Evolutionary conservation across 2,113 vertebrate genomes (phyloP).

Genomic region (Sinosuthora webbiana): DNA sequence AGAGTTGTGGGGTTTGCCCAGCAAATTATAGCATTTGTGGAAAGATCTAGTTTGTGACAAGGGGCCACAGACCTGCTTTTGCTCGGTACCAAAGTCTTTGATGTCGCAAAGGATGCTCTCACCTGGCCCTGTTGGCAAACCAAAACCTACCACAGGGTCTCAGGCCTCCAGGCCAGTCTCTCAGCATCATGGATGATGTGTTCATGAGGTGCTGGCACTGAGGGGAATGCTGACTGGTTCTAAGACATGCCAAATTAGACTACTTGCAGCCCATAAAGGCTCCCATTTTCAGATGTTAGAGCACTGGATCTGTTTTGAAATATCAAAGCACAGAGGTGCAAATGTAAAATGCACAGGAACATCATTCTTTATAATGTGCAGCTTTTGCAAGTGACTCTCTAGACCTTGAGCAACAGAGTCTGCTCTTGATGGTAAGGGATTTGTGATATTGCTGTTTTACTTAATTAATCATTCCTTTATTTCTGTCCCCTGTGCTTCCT

Average conservation of each 20-base stretch:
- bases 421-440: background rate
- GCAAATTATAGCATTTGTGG: background rate
- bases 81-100: background rate
- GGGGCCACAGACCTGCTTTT: background rate
- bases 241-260: background rate
- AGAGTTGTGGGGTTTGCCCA: background rate
- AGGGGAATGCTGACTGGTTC: background rate
- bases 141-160: background rate
- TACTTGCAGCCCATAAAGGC: background rate
- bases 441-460: background rate
- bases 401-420: background rate
- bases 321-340: background rate
- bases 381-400: background rate
- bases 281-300: background rate
- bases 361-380: background rate
- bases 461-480: background rate
- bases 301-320: background rate
- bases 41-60: background rate
- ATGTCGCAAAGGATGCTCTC: background rate
- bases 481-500: background rate
- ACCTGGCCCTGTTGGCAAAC: background rate
- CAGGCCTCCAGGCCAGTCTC: background rate
- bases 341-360: background rate
- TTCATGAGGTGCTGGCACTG: background rate
- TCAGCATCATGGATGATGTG: background rate